Percentiles rank a stretch among this genome's conserved stretches.
These are phyloP conservation scores for Caligus rogercresseyi DNA, from an alignment of 1,140 invertebrate genomes.

Conservation along the genomic window DNA sequence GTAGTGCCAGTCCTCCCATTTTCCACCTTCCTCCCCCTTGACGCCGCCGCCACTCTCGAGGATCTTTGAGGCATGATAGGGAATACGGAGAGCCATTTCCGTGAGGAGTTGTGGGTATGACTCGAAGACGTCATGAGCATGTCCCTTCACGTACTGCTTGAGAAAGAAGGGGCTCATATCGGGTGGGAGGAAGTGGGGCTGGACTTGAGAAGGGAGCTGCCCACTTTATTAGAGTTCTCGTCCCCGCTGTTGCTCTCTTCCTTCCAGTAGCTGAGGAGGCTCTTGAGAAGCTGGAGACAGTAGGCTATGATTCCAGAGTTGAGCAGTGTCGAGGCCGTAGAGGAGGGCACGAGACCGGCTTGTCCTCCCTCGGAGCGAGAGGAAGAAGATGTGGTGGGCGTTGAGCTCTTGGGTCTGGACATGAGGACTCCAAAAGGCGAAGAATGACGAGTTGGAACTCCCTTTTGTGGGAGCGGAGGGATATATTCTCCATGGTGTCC, in stretches of 20 bases:
- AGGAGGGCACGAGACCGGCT: conserved; percentile 47
- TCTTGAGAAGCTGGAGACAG: conserved; percentile 57
- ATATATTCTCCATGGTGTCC: conserved; percentile 25
- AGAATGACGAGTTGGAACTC: conserved; percentile 78
- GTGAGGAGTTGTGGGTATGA: conserved; percentile 79
- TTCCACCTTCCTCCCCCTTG: background rate
- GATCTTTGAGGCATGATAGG: conserved; percentile 67
- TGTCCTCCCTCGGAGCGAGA: conserved; percentile 35
- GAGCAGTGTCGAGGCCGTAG: conserved; percentile 54
- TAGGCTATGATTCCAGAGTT: conserved; percentile 60
- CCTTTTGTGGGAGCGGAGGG: conserved; percentile 40
- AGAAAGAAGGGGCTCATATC: conserved; percentile 92
- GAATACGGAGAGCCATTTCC: conserved; percentile 78
- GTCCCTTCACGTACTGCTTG: conserved; percentile 73
- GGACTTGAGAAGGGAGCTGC: conserved; percentile 48
- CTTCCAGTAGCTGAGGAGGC: conserved; percentile 66
- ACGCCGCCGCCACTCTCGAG: conserved; percentile 22
- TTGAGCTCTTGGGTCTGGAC: conserved; percentile 8
- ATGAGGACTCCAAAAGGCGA: conserved; percentile 44
- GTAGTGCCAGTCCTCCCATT: conserved; percentile 45
- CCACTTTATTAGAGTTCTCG: conserved; percentile 36
- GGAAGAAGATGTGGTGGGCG: conserved; percentile 31
- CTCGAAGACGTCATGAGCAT: conserved; percentile 78
- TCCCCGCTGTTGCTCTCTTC: conserved; percentile 32
- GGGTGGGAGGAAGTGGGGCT: conserved; percentile 49